A percentile compares a stretch with the other conserved stretches of the same genome.
Conservation (phyloP, 2,113 vertebrate species). For the Leptobrachium leishanense region DNA sequence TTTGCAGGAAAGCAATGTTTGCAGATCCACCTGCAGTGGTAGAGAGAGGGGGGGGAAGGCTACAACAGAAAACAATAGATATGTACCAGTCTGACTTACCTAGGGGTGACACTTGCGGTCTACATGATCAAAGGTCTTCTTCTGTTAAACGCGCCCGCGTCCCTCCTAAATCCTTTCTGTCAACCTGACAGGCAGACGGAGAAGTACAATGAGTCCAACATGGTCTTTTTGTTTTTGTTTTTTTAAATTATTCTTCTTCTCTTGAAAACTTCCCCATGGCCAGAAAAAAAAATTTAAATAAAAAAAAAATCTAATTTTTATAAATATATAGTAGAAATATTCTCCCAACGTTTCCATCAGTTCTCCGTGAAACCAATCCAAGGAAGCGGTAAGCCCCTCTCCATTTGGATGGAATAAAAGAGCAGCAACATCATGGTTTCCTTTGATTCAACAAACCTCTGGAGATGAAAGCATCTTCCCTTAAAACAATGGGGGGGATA, state of each 20-base stretch:
- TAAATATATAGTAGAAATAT: too few species aligned
- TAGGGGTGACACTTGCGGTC: conserved; percentile 38
- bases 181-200: conserved; percentile 29
- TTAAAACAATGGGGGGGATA: conserved; percentile 20
- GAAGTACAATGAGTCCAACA: conserved; percentile 32
- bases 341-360: not conserved
- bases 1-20: not conserved
- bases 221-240: not conserved
- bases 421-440: conserved; percentile 42
- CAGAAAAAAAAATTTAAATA: not conserved
- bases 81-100: conserved; percentile 30
- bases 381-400: conserved; percentile 35
- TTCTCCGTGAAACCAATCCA: conserved; percentile 16
- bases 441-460: conserved; percentile 35
- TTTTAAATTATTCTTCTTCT: not conserved
- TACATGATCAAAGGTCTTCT: conserved; percentile 43
- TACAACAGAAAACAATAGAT: conserved; percentile 28
- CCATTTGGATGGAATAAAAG: conserved; percentile 38
- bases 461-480: conserved; percentile 35
- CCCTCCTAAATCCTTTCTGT: conserved; percentile 33
- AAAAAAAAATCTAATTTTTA: conserved; percentile 12
- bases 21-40: not conserved
- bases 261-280: conserved; percentile 37
- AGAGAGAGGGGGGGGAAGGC: not conserved
- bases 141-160: conserved; percentile 24